Evolutionary conservation across 2,797 vertebrate genomes (phyloP).

Genomic region (Mormyrus proboscirostris): DNA sequence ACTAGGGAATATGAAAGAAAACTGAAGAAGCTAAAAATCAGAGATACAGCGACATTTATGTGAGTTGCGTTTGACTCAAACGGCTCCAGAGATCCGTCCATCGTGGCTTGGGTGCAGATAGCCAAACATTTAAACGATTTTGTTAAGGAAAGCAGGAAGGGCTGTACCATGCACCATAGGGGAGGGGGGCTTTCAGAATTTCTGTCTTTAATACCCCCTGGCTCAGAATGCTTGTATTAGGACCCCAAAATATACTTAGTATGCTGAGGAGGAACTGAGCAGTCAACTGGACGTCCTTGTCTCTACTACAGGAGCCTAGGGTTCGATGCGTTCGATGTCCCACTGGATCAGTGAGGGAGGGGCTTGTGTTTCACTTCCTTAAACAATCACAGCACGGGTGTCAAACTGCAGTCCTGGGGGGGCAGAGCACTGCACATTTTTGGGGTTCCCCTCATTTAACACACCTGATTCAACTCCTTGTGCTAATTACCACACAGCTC

Average conservation of each 20-base stretch:
- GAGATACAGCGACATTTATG: background rate
- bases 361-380: background rate
- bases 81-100: background rate
- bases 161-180: background rate
- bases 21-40: constrained; percentile 3
- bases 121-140: background rate
- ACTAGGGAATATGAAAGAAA: background rate
- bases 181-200: background rate
- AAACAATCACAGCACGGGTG: background rate
- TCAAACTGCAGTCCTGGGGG: too few relatives aligned
- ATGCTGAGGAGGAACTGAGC: background rate
- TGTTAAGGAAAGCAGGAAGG: background rate
- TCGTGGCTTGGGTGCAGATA: background rate
- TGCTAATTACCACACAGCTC: too few relatives aligned
- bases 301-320: background rate
- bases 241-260: background rate
- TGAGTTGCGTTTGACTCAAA: background rate
- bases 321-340: background rate
- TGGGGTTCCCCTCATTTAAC: too few relatives aligned
- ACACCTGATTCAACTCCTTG: too few relatives aligned
- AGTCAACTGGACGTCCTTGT: background rate
- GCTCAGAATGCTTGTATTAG: background rate
- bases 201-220: background rate
- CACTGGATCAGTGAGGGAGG: background rate
- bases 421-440: too few relatives aligned